A percentile compares a stretch with the other conserved stretches of the same genome.
Conservation (phyloP, 2,113 vertebrate genomes). For the Anguilla rostrata region DNA sequence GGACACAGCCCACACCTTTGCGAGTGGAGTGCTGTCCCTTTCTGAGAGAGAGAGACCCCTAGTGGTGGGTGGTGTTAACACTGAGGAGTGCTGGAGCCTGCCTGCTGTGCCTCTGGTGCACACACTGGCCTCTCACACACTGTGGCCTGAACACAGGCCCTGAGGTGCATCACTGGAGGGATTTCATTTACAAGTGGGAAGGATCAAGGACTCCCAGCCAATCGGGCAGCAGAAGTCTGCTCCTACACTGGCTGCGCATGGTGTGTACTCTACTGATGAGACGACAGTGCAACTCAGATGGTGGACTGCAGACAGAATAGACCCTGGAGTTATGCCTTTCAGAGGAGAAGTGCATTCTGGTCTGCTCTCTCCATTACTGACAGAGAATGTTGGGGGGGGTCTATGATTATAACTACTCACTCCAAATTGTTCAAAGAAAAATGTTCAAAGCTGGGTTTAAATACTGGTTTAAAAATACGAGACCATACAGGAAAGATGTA, state of each 20-base stretch:
- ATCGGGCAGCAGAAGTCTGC: background rate
- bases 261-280: too few relatives aligned
- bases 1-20: background rate
- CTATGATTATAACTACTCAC: background rate
- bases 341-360: background rate
- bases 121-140: background rate
- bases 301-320: too few relatives aligned
- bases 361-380: background rate
- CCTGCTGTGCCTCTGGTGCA: background rate
- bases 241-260: background rate
- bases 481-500: background rate
- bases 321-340: background rate
- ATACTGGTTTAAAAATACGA: background rate
- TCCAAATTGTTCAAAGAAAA: too few relatives aligned
- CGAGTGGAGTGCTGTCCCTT: background rate
- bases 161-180: too few relatives aligned
- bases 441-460: background rate
- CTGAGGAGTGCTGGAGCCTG: background rate
- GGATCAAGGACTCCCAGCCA: too few relatives aligned
- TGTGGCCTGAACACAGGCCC: too few relatives aligned
- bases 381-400: background rate
- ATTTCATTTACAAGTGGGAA: too few relatives aligned
- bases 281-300: too few relatives aligned
- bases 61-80: background rate
- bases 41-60: background rate